Conservation (phyloP, 2,888 invertebrate genomes). For the Sylvicola cinctus region DNA sequence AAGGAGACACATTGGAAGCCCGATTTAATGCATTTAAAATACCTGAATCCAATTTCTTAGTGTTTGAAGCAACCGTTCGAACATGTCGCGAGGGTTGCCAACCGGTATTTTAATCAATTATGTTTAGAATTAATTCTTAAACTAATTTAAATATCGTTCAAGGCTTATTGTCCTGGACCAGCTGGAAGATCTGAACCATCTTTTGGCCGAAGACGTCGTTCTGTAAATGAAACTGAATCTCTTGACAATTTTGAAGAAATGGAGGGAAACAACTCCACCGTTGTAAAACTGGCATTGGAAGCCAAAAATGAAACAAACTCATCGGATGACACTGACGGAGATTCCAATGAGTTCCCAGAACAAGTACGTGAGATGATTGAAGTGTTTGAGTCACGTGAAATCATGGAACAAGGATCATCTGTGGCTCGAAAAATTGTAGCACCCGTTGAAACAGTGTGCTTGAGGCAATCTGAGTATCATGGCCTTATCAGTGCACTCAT, state of each 20-base stretch:
- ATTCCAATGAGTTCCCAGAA: constrained; percentile 33
- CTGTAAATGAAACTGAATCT: constrained; percentile 21
- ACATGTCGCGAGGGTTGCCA: constrained; percentile 80
- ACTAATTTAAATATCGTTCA: constrained; percentile 5
- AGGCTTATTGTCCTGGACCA: constrained; percentile 66
- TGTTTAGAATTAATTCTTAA: background rate
- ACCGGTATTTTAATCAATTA: constrained; percentile 35
- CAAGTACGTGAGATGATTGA: constrained; percentile 80
- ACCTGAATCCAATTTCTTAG: constrained; percentile 81
- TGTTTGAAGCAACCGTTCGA: constrained; percentile 79
- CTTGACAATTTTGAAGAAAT: constrained; percentile 9
- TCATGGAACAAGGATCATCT: constrained; percentile 39
- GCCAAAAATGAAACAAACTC: constrained; percentile 2
- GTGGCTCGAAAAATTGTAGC: constrained; percentile 41
- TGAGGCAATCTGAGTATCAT: constrained; percentile 67
- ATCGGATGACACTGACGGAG: constrained; percentile 12
- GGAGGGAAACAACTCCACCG: constrained; percentile 10
- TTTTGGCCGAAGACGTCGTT: constrained; percentile 47
- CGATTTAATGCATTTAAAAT: constrained; percentile 88
- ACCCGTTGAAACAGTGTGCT: constrained; percentile 49
- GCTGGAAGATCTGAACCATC: constrained; percentile 65
- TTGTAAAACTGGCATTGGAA: constrained; percentile 5
- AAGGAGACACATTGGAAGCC: constrained; percentile 72
- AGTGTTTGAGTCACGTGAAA: constrained; percentile 63
- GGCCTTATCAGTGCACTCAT: constrained; percentile 62